phyloP scores from a whole-genome alignment of 2,888 invertebrate genomes.

The Camptogramma bilineatum region DNA sequence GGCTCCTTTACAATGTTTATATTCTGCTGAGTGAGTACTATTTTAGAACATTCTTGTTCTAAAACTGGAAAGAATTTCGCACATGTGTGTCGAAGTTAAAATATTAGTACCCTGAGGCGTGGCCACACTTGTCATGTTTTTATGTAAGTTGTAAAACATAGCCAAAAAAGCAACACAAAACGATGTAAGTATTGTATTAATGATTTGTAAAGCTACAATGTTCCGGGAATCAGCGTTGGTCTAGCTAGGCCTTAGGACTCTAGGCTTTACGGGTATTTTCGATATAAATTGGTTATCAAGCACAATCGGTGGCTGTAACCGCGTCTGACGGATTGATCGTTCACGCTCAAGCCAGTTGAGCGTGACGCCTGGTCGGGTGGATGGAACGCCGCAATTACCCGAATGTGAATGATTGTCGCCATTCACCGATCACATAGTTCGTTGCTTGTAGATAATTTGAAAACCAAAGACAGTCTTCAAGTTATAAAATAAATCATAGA shows the following conservation, averaged over 20 bases:
- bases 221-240: too few relatives aligned
- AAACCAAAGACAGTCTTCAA: not conserved
- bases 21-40: not conserved
- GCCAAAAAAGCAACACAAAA: not conserved
- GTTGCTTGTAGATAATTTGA: not conserved
- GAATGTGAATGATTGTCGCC: conserved; percentile 30
- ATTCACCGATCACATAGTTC: not conserved
- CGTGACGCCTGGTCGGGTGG: conserved; percentile 37
- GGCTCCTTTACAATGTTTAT: conserved; percentile 21
- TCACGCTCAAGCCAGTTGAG: conserved; percentile 43
- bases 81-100: not conserved
- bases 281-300: conserved; percentile 26
- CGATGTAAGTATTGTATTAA: too few relatives aligned
- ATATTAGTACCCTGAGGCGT: not conserved
- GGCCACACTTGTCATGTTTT: not conserved
- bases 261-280: not conserved
- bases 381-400: conserved; percentile 33
- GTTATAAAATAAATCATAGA: not conserved
- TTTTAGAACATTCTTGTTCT: not conserved
- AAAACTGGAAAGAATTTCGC: conserved; percentile 2
- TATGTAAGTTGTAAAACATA: not conserved
- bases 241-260: too few relatives aligned
- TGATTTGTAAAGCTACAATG: too few relatives aligned
- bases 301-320: conserved; percentile 40
- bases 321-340: conserved; percentile 46